Evolutionary conservation across 92 coral and sea anemone genomes (phyloP).

Genomic region (Porites rus): DNA sequence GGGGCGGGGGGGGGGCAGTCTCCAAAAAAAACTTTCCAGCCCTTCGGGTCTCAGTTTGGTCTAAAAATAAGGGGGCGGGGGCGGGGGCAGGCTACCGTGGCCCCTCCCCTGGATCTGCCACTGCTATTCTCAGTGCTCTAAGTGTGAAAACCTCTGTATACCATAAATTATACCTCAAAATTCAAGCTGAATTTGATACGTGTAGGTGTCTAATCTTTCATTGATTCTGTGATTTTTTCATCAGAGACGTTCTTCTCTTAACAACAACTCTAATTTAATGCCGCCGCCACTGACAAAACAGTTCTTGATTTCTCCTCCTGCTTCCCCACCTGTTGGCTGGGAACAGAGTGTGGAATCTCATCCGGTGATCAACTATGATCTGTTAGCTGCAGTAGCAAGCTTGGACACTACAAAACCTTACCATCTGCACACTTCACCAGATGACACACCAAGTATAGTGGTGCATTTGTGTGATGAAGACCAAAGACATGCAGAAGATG

Average conservation of each 20-base stretch:
- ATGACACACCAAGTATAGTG: slow-evolving; percentile 86
- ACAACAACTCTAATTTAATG: slow-evolving; percentile 74
- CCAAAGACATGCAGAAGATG: slow-evolving; percentile 21
- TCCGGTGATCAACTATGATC: slow-evolving; percentile 93
- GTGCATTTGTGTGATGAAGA: slow-evolving; percentile 94
- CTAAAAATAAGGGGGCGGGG: too few relatives aligned
- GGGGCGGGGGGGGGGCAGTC: too few relatives aligned
- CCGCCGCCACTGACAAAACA: slow-evolving; percentile 97
- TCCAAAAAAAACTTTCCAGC: too few relatives aligned
- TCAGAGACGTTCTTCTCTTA: slow-evolving; percentile 47
- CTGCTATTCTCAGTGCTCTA: too few relatives aligned
- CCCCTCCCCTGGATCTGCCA: too few relatives aligned
- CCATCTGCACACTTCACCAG: slow-evolving; percentile 82
- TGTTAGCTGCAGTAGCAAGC: slow-evolving; percentile 87
- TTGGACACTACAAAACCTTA: slow-evolving; percentile 86
- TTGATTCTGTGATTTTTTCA: neutral
- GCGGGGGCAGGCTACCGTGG: too few relatives aligned
- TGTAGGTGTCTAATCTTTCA: neutral
- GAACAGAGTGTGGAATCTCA: slow-evolving; percentile 85
- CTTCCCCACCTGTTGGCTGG: slow-evolving; percentile 99
- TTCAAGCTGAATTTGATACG: too few relatives aligned
- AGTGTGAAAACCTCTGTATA: too few relatives aligned
- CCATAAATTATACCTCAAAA: too few relatives aligned
- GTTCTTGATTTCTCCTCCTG: slow-evolving; percentile 97
- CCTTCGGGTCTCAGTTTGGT: too few relatives aligned